phyloP scores from a whole-genome alignment of 2,797 vertebrate genomes.

The Micropoecilia bifurca region DNA sequence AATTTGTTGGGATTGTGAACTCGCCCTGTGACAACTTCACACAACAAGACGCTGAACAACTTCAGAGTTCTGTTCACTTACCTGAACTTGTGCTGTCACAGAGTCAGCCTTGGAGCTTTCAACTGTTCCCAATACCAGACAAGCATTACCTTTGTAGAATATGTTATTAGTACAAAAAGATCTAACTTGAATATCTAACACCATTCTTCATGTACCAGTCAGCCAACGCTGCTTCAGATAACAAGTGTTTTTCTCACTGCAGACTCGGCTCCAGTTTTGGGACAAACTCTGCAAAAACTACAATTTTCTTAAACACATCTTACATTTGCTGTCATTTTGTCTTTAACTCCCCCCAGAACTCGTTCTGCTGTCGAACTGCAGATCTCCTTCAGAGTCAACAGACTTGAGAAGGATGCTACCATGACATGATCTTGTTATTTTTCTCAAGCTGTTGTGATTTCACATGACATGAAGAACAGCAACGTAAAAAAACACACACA shows the following conservation, averaged over 20 bases:
- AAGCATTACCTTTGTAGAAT: neutral
- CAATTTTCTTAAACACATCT: neutral
- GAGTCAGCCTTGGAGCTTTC: neutral
- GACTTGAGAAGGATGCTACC: constrained; percentile 50
- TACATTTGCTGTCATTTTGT: constrained; percentile 10
- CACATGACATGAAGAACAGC: neutral
- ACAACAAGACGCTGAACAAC: neutral
- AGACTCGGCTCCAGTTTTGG: neutral
- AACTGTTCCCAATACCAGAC: neutral
- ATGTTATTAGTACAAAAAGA: neutral
- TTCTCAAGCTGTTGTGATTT: neutral
- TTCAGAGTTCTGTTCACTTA: neutral
- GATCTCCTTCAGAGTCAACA: constrained; percentile 53
- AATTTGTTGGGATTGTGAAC: neutral
- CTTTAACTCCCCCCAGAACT: neutral
- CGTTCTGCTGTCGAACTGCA: constrained; percentile 22
- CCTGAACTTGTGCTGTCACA: neutral
- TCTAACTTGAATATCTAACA: neutral
- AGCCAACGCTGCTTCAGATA: neutral
- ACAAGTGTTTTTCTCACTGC: neutral
- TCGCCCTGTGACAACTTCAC: neutral
- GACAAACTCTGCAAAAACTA: neutral
- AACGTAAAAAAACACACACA: neutral
- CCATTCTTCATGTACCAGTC: neutral
- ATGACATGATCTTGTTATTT: neutral